phyloP scores from a whole-genome alignment of 2,113 vertebrate species.

The Dasyprocta punctata region DNA sequence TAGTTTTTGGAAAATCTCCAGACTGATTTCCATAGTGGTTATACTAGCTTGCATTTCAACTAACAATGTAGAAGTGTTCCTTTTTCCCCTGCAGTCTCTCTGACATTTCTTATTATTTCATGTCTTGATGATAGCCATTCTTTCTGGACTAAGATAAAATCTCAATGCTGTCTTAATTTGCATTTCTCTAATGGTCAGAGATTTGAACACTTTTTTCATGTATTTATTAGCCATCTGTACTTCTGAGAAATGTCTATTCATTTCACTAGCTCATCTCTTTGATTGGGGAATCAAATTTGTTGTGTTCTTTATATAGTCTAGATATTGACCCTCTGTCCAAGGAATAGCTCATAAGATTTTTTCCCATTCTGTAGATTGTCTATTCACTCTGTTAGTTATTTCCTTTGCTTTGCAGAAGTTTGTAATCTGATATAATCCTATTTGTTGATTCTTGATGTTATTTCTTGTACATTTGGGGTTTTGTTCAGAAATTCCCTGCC shows the following conservation, averaged over 20 bases:
- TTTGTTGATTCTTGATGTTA: too few relatives aligned
- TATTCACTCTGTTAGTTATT: too few relatives aligned
- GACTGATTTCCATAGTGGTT: too few relatives aligned
- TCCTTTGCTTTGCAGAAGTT: too few relatives aligned
- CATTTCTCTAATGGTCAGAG: background rate
- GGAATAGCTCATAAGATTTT: background rate
- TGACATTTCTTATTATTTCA: background rate
- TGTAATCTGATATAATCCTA: too few relatives aligned
- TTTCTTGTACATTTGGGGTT: too few relatives aligned
- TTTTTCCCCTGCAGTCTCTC: background rate
- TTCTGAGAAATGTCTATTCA: too few relatives aligned
- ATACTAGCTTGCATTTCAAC: too few relatives aligned
- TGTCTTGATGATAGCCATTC: background rate
- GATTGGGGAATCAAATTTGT: too few relatives aligned
- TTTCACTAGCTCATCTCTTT: too few relatives aligned
- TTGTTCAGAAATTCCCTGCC: too few relatives aligned
- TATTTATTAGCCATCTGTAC: background rate
- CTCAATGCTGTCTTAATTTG: background rate
- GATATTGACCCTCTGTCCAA: background rate
- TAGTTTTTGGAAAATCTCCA: too few relatives aligned
- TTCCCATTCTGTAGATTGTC: background rate
- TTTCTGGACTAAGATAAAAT: background rate
- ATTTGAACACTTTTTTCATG: background rate
- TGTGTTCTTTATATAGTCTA: background rate
- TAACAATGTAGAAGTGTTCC: background rate